Evolutionary conservation across 2,113 vertebrate species (phyloP), one percentile per base, ranked within the genome.

Genomic region (Phylloscopus trochiloides): DNA sequence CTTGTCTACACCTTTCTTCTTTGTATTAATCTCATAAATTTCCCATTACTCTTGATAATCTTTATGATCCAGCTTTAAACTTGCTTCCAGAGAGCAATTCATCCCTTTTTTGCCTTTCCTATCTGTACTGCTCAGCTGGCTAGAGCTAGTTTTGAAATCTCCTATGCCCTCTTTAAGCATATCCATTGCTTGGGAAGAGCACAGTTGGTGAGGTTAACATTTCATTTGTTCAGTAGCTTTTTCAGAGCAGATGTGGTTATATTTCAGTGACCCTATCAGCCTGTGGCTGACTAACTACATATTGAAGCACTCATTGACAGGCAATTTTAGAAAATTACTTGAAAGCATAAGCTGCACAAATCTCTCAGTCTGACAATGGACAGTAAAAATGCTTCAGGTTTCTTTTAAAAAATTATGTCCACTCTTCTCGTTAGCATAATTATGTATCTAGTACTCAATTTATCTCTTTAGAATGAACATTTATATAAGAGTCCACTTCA

Each of bases 281-380:
- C 67, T 72, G 28, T 61, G n/a, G 17, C 55, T 88, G 58, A 48
- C 72, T 95, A 94, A 76, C 81, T 88, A 58, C 40, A 58, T 95
- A 95, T 80, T 90, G 59, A 90, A 93, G 63, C 38, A 83, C 73
- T 70, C 62, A 80, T 51, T 93, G 82, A 88, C 73, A 86, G 58
- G 86, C 59, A 91, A 59, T 95, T 91, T 94, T 84, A 63, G 79
- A 91, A 94, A 94, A 97, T 72, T 95, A 87, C 80, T 90, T 94
- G 72, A 89, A 94, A 94, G 43, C 50, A 74, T 38, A 70, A 73
- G 5, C 58, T 79, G 55, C 54, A 62, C 16, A 68, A 34, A 70
- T 84, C n/a, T 86, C 43, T 51, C 55, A 63, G 25, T 67, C 75
- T 89, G 57, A 63, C 40, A 86, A 28, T 40, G n/a, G 55, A 66